Evolutionary conservation across 2,113 vertebrate genomes (phyloP).

Genomic region (Pseudonaja textilis): DNA sequence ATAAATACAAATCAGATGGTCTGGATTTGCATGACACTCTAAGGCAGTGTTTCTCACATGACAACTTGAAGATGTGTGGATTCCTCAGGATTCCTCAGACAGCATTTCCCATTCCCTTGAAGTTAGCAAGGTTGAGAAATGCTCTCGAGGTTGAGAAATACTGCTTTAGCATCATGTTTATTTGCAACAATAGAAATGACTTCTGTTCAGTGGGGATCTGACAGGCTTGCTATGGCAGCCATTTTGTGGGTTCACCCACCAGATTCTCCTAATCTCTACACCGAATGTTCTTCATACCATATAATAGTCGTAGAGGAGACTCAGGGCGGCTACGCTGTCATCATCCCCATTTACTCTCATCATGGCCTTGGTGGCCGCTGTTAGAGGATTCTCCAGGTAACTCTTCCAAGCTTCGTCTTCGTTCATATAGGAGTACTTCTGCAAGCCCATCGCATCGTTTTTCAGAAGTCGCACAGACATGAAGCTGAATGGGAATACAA

Average conservation of each 20-base stretch:
- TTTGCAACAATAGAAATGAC: neutral
- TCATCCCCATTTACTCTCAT: conserved; percentile 86
- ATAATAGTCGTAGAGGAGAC: conserved; percentile 91
- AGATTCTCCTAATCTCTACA: neutral
- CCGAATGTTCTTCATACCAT: conserved; percentile 55
- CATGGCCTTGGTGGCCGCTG: conserved; percentile 81
- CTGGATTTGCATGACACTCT: neutral
- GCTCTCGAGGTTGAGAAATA: neutral
- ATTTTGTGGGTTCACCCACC: neutral
- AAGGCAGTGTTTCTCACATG: neutral
- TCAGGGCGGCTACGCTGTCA: conserved; percentile 81
- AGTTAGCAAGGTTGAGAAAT: neutral
- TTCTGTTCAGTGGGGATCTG: neutral
- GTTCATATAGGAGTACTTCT: conserved; percentile 77
- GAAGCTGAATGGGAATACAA: conserved; percentile 51
- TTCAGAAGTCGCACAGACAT: conserved; percentile 90
- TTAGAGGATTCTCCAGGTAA: conserved; percentile 80
- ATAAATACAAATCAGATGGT: neutral
- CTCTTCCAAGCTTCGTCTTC: conserved; percentile 89
- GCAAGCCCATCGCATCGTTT: conserved; percentile 87
- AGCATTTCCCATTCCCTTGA: neutral
- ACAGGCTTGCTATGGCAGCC: neutral
- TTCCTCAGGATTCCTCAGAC: neutral
- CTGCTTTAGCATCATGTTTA: neutral
- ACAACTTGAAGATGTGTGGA: neutral